Percentiles rank a stretch among this genome's conserved stretches.
Conservation (phyloP, 2,113 vertebrate genomes). For the Amphiprion ocellaris region DNA sequence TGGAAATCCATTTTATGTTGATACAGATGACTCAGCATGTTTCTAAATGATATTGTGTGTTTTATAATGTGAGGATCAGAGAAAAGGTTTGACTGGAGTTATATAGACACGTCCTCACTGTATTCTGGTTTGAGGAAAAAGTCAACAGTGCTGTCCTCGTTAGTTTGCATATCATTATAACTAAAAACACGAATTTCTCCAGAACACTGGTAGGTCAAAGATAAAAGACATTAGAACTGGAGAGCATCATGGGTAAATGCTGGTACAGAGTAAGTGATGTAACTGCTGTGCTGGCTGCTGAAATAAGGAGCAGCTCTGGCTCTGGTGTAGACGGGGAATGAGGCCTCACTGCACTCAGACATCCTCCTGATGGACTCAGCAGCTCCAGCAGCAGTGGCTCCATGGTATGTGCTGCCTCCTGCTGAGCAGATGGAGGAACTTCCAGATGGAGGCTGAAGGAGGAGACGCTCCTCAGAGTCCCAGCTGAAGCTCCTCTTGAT, state of each 20-base stretch:
- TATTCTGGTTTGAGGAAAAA: too few relatives aligned
- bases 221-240: background rate
- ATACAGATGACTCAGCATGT: too few relatives aligned
- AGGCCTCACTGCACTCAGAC: background rate
- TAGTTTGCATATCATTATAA: too few relatives aligned
- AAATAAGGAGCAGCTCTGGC: constrained; percentile 30
- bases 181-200: too few relatives aligned
- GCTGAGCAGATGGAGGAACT: constrained; percentile 27
- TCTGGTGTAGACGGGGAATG: constrained; percentile 17
- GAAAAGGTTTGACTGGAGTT: too few relatives aligned
- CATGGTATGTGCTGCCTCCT: constrained; percentile 52
- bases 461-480: constrained; percentile 25
- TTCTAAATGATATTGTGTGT: too few relatives aligned
- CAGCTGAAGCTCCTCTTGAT: constrained; percentile 39
- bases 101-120: too few relatives aligned
- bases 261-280: constrained; percentile 41
- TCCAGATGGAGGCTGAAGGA: constrained; percentile 18
- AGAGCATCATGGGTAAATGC: constrained; percentile 36
- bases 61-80: too few relatives aligned
- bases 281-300: constrained; percentile 30
- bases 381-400: constrained; percentile 7
- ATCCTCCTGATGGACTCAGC: constrained; percentile 3
- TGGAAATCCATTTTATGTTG: too few relatives aligned
- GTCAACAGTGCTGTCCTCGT: too few relatives aligned
- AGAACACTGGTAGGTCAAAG: too few relatives aligned